A percentile compares a stretch with the other conserved stretches of the same genome.
These are phyloP conservation scores for Meloidogyne hapla DNA, from an alignment of 1,140 invertebrate species.

Conservation along the genomic window DNA sequence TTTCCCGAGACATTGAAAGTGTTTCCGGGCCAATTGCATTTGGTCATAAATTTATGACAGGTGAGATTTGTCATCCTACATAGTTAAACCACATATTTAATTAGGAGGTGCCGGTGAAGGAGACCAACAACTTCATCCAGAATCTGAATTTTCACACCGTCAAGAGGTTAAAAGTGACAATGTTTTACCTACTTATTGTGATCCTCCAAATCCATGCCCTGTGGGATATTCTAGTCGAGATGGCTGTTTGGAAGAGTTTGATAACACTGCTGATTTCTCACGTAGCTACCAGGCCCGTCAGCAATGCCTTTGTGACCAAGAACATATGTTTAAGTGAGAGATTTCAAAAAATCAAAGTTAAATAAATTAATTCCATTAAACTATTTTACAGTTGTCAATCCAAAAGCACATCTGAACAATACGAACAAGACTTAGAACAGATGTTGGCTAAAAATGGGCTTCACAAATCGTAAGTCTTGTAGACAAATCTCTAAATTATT, in stretches of 20 bases:
- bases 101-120: conserved; percentile 76
- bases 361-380: conserved; percentile 36
- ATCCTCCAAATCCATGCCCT: conserved; percentile 96
- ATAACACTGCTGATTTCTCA: conserved; percentile 92
- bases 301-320: conserved; percentile 93
- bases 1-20: conserved; percentile 56
- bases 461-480: conserved; percentile 70
- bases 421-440: conserved; percentile 65
- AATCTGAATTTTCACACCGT: conserved; percentile 70
- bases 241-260: conserved; percentile 85
- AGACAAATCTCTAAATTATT: background rate
- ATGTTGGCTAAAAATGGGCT: conserved; percentile 62
- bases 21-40: conserved; percentile 53
- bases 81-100: background rate
- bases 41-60: conserved; percentile 61
- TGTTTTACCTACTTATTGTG: conserved; percentile 92
- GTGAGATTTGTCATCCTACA: conserved; percentile 39
- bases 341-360: conserved; percentile 22
- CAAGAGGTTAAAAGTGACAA: conserved; percentile 81
- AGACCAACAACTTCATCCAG: conserved; percentile 72
- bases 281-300: conserved; percentile 86
- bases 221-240: conserved; percentile 72
- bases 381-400: conserved; percentile 47
- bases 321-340: conserved; percentile 92
- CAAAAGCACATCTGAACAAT: conserved; percentile 63